Conservation (phyloP, 2,113 vertebrate genomes). For the Alethe castanea region DNA sequence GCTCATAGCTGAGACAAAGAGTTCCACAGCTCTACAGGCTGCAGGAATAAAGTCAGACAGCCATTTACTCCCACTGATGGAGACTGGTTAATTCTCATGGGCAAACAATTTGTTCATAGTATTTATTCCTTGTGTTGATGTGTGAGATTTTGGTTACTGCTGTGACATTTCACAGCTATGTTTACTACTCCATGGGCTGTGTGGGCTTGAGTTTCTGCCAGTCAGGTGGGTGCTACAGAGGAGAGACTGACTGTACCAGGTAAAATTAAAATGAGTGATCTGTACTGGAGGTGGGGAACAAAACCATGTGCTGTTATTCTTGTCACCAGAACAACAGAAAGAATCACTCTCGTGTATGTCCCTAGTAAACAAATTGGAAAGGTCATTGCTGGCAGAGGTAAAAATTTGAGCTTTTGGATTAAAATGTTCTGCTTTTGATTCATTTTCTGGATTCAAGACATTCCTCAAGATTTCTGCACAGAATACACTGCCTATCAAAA, state of each 20-base stretch:
- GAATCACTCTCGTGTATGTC: background rate
- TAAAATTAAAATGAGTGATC: background rate
- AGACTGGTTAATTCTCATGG: background rate
- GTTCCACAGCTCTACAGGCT: background rate
- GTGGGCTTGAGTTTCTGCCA: background rate
- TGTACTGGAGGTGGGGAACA: background rate
- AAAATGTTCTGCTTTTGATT: background rate
- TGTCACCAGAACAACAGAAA: background rate
- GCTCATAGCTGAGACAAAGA: background rate
- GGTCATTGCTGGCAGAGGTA: background rate
- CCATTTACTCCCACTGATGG: background rate
- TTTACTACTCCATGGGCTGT: background rate
- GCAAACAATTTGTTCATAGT: background rate
- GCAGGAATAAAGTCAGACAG: background rate
- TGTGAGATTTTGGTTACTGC: background rate
- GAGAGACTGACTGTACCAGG: background rate
- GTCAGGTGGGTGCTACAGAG: background rate
- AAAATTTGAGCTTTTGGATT: background rate
- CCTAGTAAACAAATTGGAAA: background rate
- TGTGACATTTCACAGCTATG: background rate
- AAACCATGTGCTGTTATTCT: background rate
- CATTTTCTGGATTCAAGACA: background rate
- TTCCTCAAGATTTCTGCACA: background rate
- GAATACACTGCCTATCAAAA: background rate
- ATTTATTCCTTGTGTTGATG: background rate